phyloP scores from a whole-genome alignment of 2,888 invertebrate genomes.

The Leptinotarsa haldemani region DNA sequence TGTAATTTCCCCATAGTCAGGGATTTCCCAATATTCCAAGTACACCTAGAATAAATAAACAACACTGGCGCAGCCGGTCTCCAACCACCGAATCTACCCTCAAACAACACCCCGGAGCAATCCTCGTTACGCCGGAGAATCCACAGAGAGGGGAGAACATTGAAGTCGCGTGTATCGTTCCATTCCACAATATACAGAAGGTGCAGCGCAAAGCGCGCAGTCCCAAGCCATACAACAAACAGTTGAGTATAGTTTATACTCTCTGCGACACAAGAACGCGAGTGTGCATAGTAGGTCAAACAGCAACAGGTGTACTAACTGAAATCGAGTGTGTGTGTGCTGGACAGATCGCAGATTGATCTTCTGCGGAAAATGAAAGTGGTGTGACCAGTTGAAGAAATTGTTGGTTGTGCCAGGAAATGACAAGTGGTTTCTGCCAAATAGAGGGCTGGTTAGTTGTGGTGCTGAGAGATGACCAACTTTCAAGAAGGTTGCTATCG shows the following conservation, averaged over 20 bases:
- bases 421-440: not conserved
- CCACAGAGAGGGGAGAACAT: slow-evolving; percentile 23
- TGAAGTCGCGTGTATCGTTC: slow-evolving; percentile 2
- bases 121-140: not conserved
- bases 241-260: slow-evolving; percentile 8
- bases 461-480: not conserved
- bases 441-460: not conserved
- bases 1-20: not conserved
- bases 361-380: slow-evolving; percentile 19
- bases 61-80: slow-evolving; percentile 3
- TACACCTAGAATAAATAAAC: not conserved
- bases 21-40: not conserved
- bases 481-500: not conserved
- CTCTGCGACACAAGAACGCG: not conserved
- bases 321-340: slow-evolving; percentile 10
- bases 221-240: not conserved
- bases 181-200: slow-evolving; percentile 19
- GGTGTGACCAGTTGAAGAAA: slow-evolving; percentile 6
- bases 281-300: slow-evolving; percentile 17
- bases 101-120: not conserved
- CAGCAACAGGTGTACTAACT: slow-evolving; percentile 24
- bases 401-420: not conserved
- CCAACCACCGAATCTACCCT: slow-evolving; percentile 7
- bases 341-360: not conserved
- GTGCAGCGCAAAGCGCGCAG: slow-evolving; percentile 19